Percentiles rank a stretch among this genome's conserved stretches.
These are phyloP conservation scores for Gymnarchus niloticus DNA, from an alignment of 2,113 vertebrate species.

Conservation along the genomic window DNA sequence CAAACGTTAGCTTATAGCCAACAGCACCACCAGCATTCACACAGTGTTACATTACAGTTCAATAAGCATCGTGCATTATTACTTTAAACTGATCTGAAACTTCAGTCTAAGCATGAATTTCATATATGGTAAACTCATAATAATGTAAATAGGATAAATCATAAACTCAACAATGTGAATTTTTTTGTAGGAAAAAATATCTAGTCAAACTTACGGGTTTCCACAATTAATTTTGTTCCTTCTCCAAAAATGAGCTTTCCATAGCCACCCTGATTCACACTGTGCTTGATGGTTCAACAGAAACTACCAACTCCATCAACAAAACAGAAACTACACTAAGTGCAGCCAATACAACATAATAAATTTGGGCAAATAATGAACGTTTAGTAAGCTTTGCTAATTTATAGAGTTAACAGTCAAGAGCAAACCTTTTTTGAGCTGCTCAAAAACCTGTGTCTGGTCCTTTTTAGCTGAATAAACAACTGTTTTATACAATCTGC, in stretches of 20 bases:
- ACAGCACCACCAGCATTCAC: not conserved
- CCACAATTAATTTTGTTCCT: conserved; percentile 24
- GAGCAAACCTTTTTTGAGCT: too few species aligned
- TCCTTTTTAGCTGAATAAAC: too few species aligned
- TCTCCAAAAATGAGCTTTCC: conserved; percentile 24
- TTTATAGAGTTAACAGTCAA: too few species aligned
- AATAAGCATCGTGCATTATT: not conserved
- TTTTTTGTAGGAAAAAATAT: not conserved
- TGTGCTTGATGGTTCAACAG: not conserved
- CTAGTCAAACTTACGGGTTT: conserved; percentile 14
- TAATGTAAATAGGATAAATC: not conserved
- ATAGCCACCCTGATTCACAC: conserved; percentile 3
- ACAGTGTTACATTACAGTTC: not conserved
- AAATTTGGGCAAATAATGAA: not conserved
- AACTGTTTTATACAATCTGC: too few species aligned
- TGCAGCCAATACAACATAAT: not conserved
- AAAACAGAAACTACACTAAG: not conserved
- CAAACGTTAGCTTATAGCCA: not conserved
- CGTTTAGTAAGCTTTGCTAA: not conserved
- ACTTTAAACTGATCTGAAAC: not conserved
- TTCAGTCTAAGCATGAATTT: not conserved
- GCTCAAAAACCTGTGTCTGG: too few species aligned
- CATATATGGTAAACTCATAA: not conserved
- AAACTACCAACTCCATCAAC: not conserved
- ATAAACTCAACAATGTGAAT: not conserved